Evolutionary conservation across 30 jellyfish, hydroid and myxozoan genomes (phyloP).

Genomic region (Pelagia noctiluca): DNA sequence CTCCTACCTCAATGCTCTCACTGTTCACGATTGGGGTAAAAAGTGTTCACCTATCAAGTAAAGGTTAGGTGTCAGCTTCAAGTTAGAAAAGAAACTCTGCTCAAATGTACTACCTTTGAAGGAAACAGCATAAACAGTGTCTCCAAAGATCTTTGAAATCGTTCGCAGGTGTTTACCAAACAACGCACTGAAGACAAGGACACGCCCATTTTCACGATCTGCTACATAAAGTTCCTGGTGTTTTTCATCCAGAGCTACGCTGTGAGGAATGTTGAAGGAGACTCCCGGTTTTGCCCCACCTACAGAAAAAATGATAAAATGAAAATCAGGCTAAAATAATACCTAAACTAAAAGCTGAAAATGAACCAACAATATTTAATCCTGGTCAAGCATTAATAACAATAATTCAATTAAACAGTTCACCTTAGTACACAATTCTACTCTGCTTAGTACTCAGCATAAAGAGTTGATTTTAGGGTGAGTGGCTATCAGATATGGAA

Average conservation of each 20-base stretch:
- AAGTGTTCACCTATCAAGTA: too few relatives aligned
- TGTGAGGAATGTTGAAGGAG: constrained; percentile 80
- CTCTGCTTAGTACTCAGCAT: too few relatives aligned
- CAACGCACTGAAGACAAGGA: constrained; percentile 73
- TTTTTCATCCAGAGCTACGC: constrained; percentile 81
- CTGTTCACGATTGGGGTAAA: too few relatives aligned
- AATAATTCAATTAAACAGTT: neutral
- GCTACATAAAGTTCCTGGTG: constrained; percentile 83
- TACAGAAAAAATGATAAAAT: neutral
- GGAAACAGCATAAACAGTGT: constrained; percentile 86
- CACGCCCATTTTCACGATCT: constrained; percentile 94
- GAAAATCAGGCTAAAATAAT: neutral
- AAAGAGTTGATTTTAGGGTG: too few relatives aligned
- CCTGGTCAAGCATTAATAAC: neutral
- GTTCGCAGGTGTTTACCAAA: constrained; percentile 46
- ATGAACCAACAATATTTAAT: neutral
- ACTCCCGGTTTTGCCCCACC: neutral
- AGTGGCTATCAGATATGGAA: too few relatives aligned
- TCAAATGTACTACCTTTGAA: constrained; percentile 52
- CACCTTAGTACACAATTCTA: too few relatives aligned
- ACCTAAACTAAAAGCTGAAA: neutral
- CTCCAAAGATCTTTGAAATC: constrained; percentile 56
- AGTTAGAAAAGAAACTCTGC: neutral
- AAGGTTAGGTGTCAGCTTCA: neutral
- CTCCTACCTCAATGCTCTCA: too few relatives aligned